Conservation (phyloP, 2,797 vertebrate species). For the Anisognathus igniventris region DNA sequence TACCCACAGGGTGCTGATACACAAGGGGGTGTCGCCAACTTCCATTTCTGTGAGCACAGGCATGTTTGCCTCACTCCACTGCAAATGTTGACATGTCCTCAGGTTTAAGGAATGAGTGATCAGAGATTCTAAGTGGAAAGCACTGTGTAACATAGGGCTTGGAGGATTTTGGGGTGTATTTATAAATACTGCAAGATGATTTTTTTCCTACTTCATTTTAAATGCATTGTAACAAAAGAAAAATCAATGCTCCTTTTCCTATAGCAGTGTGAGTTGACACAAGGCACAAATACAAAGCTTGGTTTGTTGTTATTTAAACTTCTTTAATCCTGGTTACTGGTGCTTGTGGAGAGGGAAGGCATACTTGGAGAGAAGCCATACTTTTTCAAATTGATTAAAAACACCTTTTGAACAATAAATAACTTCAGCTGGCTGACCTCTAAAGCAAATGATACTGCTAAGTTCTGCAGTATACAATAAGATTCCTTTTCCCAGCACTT, state of each 20-base stretch:
- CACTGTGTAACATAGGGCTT: background rate
- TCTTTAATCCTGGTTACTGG: conserved; percentile 36
- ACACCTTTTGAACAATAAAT: conserved; percentile 43
- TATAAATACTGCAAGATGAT: background rate
- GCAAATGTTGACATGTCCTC: background rate
- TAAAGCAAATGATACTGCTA: background rate
- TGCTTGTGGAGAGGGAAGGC: conserved; percentile 29
- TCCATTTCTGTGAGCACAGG: background rate
- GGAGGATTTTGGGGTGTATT: background rate
- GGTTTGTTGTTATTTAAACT: conserved; percentile 36
- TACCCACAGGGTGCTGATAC: background rate
- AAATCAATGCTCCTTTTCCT: background rate
- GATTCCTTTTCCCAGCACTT: conserved; percentile 6
- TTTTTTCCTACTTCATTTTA: background rate
- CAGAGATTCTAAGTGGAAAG: background rate
- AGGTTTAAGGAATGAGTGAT: background rate
- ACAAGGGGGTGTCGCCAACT: background rate
- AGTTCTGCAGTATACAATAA: background rate
- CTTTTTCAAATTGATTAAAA: conserved; percentile 52
- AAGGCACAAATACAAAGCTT: background rate
- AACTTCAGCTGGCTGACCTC: conserved; percentile 2
- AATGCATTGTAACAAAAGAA: background rate
- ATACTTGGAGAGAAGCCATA: conserved; percentile 37
- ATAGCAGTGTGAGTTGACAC: background rate
- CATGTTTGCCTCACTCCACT: background rate